Percentiles rank a stretch among this genome's conserved stretches.
Conservation (phyloP, 1,140 invertebrate species). For the Hetaerina americana region DNA sequence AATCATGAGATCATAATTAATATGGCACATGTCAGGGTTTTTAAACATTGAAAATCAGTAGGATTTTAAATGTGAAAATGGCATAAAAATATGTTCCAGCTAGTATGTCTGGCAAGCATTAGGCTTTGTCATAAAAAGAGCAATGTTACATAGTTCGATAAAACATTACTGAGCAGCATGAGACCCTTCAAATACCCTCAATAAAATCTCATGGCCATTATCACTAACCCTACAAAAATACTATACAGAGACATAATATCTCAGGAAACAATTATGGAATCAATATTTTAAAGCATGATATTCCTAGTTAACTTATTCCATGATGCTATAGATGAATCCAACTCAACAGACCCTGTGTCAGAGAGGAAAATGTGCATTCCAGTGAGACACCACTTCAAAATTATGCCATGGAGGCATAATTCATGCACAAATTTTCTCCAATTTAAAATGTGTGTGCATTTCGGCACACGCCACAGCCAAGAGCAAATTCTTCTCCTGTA, state of each 20-base stretch:
- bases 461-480: conserved; percentile 94
- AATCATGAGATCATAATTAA: neutral
- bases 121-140: neutral
- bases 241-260: neutral
- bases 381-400: neutral
- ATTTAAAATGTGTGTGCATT: conserved; percentile 89
- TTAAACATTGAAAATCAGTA: neutral
- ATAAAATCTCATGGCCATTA: neutral
- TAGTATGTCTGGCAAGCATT: neutral
- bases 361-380: neutral
- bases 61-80: neutral
- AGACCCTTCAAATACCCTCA: too few relatives aligned
- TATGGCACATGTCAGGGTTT: neutral
- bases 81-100: neutral
- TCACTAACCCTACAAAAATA: neutral
- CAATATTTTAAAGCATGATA: neutral
- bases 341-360: too few relatives aligned
- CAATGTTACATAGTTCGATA: neutral
- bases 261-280: neutral
- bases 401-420: neutral
- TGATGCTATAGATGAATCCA: too few relatives aligned
- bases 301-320: neutral
- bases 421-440: neutral
- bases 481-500: conserved; percentile 94
- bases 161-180: neutral